These are phyloP conservation scores for Dendrocincla tyrannina DNA, from an alignment of 2,797 vertebrate genomes.

Conservation along the genomic window DNA sequence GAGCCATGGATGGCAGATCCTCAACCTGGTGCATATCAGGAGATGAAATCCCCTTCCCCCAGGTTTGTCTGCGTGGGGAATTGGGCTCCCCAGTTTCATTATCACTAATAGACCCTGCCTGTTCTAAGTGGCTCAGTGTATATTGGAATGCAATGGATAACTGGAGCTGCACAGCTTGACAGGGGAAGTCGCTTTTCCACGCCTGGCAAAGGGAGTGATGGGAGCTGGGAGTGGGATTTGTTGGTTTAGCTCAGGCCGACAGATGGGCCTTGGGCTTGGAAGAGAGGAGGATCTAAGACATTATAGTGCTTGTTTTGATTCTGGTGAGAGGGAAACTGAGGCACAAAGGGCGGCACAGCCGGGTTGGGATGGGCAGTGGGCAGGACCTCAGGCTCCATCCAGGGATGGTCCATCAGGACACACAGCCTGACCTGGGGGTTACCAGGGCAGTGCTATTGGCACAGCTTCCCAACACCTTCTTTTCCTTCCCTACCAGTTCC, in stretches of 20 bases:
- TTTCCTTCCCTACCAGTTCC: not conserved
- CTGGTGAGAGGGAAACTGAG: not conserved
- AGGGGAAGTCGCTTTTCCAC: fast-evolving
- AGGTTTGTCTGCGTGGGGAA: conserved; percentile 27
- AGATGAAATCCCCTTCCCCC: not conserved
- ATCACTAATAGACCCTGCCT: conserved; percentile 8
- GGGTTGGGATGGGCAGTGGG: fast-evolving
- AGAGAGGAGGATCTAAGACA: not conserved
- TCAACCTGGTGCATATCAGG: not conserved
- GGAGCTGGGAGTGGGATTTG: not conserved
- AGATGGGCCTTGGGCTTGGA: not conserved
- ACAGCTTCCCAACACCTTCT: no score
- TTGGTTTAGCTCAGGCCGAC: not conserved
- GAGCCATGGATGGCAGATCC: not conserved
- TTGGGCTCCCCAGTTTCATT: conserved; percentile 54
- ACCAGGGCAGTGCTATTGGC: not conserved
- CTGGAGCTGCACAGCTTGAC: not conserved
- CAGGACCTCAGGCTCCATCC: fast-evolving
- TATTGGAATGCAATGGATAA: not conserved
- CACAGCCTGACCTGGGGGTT: not conserved
- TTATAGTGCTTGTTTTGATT: not conserved
- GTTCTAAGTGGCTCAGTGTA: not conserved
- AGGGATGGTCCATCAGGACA: not conserved
- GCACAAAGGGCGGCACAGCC: fast-evolving
- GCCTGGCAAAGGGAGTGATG: fast-evolving